Base-by-base conservation (phyloP, 1,140 invertebrate species). In the Drosophila punjabiensis region DNA sequence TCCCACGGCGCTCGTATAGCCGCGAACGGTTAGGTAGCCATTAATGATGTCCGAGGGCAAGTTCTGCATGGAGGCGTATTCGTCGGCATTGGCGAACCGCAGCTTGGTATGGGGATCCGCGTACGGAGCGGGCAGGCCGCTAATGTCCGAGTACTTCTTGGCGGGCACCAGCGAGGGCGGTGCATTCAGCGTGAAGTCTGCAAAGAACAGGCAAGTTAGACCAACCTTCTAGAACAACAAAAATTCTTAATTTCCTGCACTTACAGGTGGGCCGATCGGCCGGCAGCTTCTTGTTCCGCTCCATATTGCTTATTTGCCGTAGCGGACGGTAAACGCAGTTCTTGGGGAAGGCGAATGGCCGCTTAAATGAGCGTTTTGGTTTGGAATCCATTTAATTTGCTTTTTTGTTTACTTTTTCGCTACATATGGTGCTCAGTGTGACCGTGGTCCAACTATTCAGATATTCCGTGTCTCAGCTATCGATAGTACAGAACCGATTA, bases 61-160 rank as follows among this genome's bases (percentile, higher is more conserved):
- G 86, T 95, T 96, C 81, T 96, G 94, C 32, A 98, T 95, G 28
- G 97, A 96, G 16, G 95, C 94, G 94, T 98, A 98, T 93, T 98
- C 98, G 79, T 98, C 97, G 45, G 95, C 94, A 93, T 96, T 97
- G 48, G 96, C 95, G 93, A 96, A 99, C 76, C 96, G 95, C 13
- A 99, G 94, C 91, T 98, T 98, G 13, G 97, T 98, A 88, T 98
- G 96, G 24, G 98, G 97, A 95, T 98, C 98, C 80, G 96, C 97
- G 84, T 98, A 99, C 52, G 96, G 96, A 52, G 97, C 97, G 58
- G 96, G 95, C 59, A 98, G 91, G 2, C 98, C 98, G 79, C 97
- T 98, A 61, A 98, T 96, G 92, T 99, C 98, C 0, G 98, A 98
- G 93, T 98, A 98, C 88, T 98, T 98, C 92, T 98, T 98, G 4